A percentile compares a stretch with the other conserved stretches of the same genome.
These are phyloP conservation scores for Galerucella nymphaeae DNA, from an alignment of 2,888 invertebrate species.

Conservation along the genomic window DNA sequence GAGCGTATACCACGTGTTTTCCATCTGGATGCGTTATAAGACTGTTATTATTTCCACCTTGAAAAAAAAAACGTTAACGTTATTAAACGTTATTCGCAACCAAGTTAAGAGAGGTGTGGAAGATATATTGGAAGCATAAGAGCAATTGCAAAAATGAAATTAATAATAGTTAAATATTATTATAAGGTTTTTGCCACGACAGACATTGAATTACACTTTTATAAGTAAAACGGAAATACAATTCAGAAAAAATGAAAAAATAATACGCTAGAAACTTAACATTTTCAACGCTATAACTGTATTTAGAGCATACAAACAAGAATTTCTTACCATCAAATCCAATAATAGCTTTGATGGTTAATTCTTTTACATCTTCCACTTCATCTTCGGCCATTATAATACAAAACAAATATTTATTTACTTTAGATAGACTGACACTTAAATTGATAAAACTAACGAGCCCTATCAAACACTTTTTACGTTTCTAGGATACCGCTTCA, in stretches of 20 bases:
- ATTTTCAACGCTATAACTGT: too few relatives aligned
- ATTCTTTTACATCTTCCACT: conserved; percentile 67
- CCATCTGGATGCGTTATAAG: conserved; percentile 79
- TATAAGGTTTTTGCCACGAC: too few relatives aligned
- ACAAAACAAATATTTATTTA: conserved; percentile 1
- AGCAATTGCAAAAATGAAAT: too few relatives aligned
- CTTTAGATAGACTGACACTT: background rate
- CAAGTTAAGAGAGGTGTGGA: too few relatives aligned
- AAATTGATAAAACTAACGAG: conserved; percentile 15
- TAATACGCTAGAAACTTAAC: too few relatives aligned
- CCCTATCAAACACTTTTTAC: background rate
- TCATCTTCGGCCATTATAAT: conserved; percentile 26
- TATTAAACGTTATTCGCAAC: too few relatives aligned
- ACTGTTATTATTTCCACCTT: conserved; percentile 67
- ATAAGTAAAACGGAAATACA: too few relatives aligned
- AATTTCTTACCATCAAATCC: conserved; percentile 81
- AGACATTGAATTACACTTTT: too few relatives aligned
- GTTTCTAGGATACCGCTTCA: conserved; percentile 6
- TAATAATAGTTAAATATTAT: too few relatives aligned
- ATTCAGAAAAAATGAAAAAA: too few relatives aligned
- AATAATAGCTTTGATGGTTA: conserved; percentile 78
- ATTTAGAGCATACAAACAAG: background rate
- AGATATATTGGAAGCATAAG: too few relatives aligned
- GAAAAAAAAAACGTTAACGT: too few relatives aligned
- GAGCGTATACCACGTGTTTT: conserved; percentile 77